Evolutionary conservation across 2,113 vertebrate genomes (phyloP), one percentile per base, ranked within the genome.

Genomic region (Lonchura striata): DNA sequence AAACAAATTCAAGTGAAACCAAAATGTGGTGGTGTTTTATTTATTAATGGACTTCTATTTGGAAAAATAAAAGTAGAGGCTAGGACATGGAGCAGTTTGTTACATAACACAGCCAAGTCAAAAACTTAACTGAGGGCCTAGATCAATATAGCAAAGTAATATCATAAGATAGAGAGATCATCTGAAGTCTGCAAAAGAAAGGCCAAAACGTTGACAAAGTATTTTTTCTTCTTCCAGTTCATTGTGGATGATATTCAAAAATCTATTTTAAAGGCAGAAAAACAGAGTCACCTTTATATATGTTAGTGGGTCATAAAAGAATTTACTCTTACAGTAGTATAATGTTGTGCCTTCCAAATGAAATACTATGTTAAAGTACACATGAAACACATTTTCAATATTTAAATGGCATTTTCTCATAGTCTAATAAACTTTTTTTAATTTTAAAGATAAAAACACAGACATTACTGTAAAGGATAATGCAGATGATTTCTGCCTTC

Each of bases 371-470:
- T 69, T 72, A 8, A 70, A 83, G 15, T 70, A 28, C n/a, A 46
- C 1, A 11, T 39, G 21, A 70, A 95, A 50, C 23, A 49, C 9
- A 4, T 71, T 83, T 92, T 65, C 14, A 74, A 63, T 23, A 33
- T 7, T 23, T 72, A 52, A 52, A 22, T 61, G 17, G 15, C 49
- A 25, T 68, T 82, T 64, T 86, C 37, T 65, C 9, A 10, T 64
- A 31, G n/a, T 46, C 69, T 89, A 70, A 78, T 91, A 52, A 72
- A 57, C 15, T 25, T 77, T 64, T 68, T 61, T 61, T 39, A 2
- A 14, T 93, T 93, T 96, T 95, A n/a, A 92, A 99, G 99, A 98
- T 97, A 98, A 98, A 93, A 97, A 98, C 78, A 98, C 98, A 11
- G 98, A 99, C 70, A 49, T 97, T 65, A 98, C 97, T 21, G 86